phyloP scores from a whole-genome alignment of 2,888 invertebrate genomes.

The Sinhomidia bicolor region DNA sequence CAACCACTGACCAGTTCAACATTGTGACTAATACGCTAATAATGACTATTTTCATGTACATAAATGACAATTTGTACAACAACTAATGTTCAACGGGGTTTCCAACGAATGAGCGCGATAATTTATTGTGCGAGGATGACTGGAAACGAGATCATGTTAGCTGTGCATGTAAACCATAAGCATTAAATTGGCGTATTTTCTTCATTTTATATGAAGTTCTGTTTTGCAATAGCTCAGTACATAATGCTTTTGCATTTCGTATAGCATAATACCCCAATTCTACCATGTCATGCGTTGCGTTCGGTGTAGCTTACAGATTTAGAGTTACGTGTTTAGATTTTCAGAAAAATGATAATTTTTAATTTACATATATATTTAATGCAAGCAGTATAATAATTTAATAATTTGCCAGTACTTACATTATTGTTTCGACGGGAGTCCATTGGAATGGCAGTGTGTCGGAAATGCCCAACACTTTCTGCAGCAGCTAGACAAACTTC shows the following conservation, averaged over 20 bases:
- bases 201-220: not conserved
- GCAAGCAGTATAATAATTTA: too few species aligned
- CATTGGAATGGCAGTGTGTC: not conserved
- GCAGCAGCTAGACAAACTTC: conserved; percentile 60
- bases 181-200: not conserved
- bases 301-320: too few species aligned
- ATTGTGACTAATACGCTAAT: not conserved
- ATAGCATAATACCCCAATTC: too few species aligned
- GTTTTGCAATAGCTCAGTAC: not conserved
- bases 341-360: too few species aligned
- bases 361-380: too few species aligned
- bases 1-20: conserved; percentile 24
- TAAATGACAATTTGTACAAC: too few species aligned
- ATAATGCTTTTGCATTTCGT: too few species aligned
- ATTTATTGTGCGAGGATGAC: too few species aligned
- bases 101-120: not conserved
- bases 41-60: not conserved
- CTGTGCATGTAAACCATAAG: not conserved
- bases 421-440: not conserved
- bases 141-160: conserved; percentile 11
- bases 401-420: too few species aligned
- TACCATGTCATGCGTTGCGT: too few species aligned
- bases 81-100: too few species aligned
- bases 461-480: not conserved
- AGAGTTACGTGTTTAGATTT: too few species aligned